These are phyloP conservation scores for Agapostemon virescens DNA, from an alignment of 2,888 invertebrate species.

Conservation along the genomic window DNA sequence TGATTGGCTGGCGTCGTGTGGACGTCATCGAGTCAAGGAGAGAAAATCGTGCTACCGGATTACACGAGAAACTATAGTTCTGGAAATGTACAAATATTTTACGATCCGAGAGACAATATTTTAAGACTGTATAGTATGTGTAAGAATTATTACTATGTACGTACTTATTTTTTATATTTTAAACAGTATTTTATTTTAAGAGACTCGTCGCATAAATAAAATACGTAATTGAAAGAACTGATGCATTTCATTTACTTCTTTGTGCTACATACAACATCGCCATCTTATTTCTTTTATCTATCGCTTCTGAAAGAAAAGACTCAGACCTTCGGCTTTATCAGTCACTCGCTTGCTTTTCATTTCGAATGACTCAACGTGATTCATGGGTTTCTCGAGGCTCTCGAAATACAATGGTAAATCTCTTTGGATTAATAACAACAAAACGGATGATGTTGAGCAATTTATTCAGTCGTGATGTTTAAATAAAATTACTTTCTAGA, in stretches of 20 bases:
- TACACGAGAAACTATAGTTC: neutral
- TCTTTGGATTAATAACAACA: neutral
- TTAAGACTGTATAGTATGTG: neutral
- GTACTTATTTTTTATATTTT: too few species aligned
- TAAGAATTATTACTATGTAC: neutral
- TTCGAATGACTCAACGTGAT: slow-evolving; percentile 29
- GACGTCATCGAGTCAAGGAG: neutral
- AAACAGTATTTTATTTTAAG: too few species aligned
- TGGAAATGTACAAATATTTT: neutral
- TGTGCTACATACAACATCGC: neutral
- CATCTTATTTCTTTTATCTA: slow-evolving; percentile 17
- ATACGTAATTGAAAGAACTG: too few species aligned
- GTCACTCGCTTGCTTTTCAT: slow-evolving; percentile 12
- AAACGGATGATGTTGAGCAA: neutral
- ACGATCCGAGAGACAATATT: neutral
- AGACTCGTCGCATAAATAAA: too few species aligned
- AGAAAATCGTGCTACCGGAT: neutral
- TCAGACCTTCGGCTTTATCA: neutral
- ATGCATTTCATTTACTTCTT: too few species aligned
- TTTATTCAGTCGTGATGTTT: neutral
- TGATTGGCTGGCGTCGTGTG: too few species aligned
- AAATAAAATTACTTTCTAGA: neutral
- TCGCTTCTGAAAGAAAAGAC: neutral
- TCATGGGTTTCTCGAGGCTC: neutral
- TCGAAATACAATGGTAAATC: neutral